phyloP scores from a whole-genome alignment of 2,113 vertebrate genomes.

The Calcarius ornatus region DNA sequence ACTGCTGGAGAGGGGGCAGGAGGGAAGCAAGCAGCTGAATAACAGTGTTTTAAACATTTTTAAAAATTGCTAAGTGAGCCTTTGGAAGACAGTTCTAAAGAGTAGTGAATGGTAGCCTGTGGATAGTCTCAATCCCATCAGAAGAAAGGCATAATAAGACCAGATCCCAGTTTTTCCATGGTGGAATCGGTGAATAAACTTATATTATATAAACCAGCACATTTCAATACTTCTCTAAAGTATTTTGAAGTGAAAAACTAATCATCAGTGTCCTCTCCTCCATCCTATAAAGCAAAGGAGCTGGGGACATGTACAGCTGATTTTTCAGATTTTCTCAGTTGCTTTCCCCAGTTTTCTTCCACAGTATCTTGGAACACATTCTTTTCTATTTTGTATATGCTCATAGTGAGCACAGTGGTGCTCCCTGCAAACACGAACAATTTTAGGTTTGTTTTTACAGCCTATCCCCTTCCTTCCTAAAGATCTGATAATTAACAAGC shows the following conservation, averaged over 20 bases:
- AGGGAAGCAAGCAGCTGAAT: not conserved
- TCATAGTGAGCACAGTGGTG: not conserved
- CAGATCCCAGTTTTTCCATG: not conserved
- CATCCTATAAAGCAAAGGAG: not conserved
- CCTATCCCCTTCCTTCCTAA: constrained; percentile 39
- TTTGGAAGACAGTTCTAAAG: not conserved
- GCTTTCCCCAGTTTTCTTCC: not conserved
- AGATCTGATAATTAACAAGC: not conserved
- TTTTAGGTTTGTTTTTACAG: constrained; percentile 28
- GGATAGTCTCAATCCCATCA: not conserved
- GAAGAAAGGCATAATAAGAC: not conserved
- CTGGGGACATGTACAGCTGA: not conserved
- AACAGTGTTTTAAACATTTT: not conserved
- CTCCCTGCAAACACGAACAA: not conserved
- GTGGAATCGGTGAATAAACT: not conserved
- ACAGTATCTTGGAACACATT: not conserved
- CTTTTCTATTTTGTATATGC: not conserved
- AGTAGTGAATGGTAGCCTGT: accelerated
- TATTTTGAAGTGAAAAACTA: not conserved
- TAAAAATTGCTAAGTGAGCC: not conserved
- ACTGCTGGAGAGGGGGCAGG: not conserved
- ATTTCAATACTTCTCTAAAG: not conserved
- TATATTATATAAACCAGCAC: not conserved
- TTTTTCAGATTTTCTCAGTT: not conserved
- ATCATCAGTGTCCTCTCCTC: not conserved